Evolutionary conservation across 2,797 vertebrate genomes (phyloP), one percentile per base, ranked within the genome.

Genomic region (Enteromius mattozi): DNA sequence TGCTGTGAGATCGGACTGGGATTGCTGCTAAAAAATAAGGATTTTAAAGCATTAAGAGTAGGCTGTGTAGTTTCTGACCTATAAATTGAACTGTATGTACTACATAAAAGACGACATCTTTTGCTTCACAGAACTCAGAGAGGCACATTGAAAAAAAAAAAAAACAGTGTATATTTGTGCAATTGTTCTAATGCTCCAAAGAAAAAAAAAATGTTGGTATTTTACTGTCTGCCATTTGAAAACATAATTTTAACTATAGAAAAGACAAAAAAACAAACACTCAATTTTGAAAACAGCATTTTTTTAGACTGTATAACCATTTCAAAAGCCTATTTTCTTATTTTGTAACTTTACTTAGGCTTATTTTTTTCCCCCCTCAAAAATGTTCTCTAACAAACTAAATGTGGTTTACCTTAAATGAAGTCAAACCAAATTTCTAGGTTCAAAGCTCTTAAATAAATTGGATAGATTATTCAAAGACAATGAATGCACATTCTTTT

Each of bases 401-500:
- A 59, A 78, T 33, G 77, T 30, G 40, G 3, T 63, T 6, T 7
- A 63, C 9, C 24, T n/a, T 66, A 14, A 49, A 14, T 51, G 3
- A n/a, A 35, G 42, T n/a, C 42, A 30, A 19, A n/a, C 5, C 13
- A 4, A 27, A 16, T 27, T 42, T n/a, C 21, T 56, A 33, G 13
- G 13, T 14, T 77, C 35, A 61, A 77, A 59, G 4, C 14, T 40
- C 6, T 78, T 63, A 45, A 6, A 1, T 45, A 14, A 45, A 19
- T 30, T 40, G 27, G 4, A 19, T 19, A 21, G 16, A 19, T 12
- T 14, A 78, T 12, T 78, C 56, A 78, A 78, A 19, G 24, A 24
- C 2, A 74, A 51, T 45, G 16, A 45, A 33, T 78, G 17, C 24
- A 78, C 61, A 59, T 40, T 42, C 6, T 37, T 76, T 69, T 83